Percentiles rank a stretch among this genome's conserved stretches.
phyloP scores from a whole-genome alignment of 2,797 vertebrate species.

The Calcarius lapponicus region DNA sequence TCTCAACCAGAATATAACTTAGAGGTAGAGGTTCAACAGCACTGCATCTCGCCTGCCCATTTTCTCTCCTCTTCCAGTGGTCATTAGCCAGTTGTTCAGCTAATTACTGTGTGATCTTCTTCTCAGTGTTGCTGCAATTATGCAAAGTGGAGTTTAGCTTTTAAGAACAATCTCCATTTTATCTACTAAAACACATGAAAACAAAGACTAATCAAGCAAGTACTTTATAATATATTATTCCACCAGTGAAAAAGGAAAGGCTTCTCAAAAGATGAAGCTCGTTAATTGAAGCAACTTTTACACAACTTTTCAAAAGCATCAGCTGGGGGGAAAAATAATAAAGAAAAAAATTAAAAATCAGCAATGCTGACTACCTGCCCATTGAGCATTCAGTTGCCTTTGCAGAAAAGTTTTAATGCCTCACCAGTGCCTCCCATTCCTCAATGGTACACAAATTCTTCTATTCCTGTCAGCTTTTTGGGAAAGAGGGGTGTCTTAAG shows the following conservation, averaged over 20 bases:
- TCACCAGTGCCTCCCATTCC: background rate
- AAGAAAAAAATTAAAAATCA: background rate
- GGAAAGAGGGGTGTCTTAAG: background rate
- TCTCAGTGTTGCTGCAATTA: background rate
- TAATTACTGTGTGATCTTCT: background rate
- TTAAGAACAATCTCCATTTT: background rate
- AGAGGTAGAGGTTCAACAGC: background rate
- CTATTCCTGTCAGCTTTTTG: background rate
- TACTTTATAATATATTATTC: background rate
- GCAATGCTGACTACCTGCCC: background rate
- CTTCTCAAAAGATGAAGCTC: background rate
- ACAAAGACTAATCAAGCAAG: background rate
- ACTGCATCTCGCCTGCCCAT: background rate
- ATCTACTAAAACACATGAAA: background rate
- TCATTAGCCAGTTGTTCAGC: background rate
- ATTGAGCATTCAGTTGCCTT: background rate
- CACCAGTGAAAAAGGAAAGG: background rate
- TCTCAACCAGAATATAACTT: background rate
- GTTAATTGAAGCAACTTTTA: background rate
- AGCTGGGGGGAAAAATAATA: accelerated
- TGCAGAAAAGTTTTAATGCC: background rate
- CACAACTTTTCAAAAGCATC: background rate
- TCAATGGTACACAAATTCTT: background rate
- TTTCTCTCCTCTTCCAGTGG: background rate
- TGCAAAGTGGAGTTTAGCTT: background rate